Base-by-base conservation (phyloP, 1,140 invertebrate species). In the Dufourea novaeangliae region DNA sequence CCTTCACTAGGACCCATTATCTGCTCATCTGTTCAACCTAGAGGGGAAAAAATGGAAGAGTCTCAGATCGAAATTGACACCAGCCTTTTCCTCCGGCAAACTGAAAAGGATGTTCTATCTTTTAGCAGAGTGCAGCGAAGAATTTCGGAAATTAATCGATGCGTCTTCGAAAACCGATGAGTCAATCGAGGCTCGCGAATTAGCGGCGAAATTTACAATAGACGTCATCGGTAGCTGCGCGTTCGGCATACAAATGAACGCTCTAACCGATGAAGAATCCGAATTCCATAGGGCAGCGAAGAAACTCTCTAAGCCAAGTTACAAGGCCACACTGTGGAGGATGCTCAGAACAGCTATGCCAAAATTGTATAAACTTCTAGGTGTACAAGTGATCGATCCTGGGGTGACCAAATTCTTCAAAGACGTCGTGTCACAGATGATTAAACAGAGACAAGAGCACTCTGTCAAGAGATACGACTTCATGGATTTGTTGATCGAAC, bases 191-290 rank as follows among this genome's bases (percentile, higher is more conserved):
- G 80, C 92, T 5, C 93, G 93, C 83, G 93, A 94, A 39, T 34
- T 94, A 37, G 90, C 92, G 68, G 87, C 92, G 0, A 92, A 92
- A 74, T 95, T 93, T 74, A 93, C 93, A 8, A 94, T 94, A 12
- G 94, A 95, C 86, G 92, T 94, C 7, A 95, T 95, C 46, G 93
- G 94, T 5, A 93, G 91, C 5, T 93, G 93, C 70, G 94, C 93
- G 6, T 95, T 94, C 82, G 94, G 94, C n/a, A 89, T 94, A 72
- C 91, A 93, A 57, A 92, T 93, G 4, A 93, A 94, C 50, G 92
- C 92, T 3, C 82, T 94, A n/a, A 88, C 88, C 22, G 88, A 94
- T 79, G 88, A 92, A 6, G 83, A 92, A 29, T 93, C 86, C 1
- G 91, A 91, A 39, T 94, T 92, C 70, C 90, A 85, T 44, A 86